These are phyloP conservation scores for Dasysyrphus tricinctus DNA, from an alignment of 2,888 invertebrate species.

Conservation along the genomic window DNA sequence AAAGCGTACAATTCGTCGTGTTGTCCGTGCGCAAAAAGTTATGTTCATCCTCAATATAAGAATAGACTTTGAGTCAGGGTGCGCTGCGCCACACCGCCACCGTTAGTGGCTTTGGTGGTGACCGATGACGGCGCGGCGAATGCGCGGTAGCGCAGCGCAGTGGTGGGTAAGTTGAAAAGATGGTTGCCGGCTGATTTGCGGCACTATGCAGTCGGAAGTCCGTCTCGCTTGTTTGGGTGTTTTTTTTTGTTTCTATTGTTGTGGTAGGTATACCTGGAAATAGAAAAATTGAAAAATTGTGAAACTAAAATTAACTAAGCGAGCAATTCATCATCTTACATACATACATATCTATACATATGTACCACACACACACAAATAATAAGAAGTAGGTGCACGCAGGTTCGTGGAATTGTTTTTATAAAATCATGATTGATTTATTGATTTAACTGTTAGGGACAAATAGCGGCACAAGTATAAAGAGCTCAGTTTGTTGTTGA, in stretches of 20 bases:
- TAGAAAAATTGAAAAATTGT: constrained; percentile 67
- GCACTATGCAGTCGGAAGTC: constrained; percentile 63
- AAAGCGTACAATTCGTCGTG: constrained; percentile 15
- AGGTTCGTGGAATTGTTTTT: constrained; percentile 55
- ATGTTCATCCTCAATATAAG: constrained; percentile 69
- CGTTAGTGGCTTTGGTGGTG: too few relatives aligned
- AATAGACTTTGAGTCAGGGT: constrained; percentile 5
- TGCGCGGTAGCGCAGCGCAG: neutral
- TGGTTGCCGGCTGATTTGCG: constrained; percentile 58
- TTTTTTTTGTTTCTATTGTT: constrained; percentile 50
- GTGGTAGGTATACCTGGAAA: constrained; percentile 49
- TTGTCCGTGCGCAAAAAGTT: constrained; percentile 69
- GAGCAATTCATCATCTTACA: constrained; percentile 43
- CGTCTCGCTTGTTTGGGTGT: constrained; percentile 60
- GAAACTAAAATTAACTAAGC: constrained; percentile 66
- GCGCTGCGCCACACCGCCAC: constrained; percentile 11
- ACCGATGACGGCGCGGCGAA: too few relatives aligned
- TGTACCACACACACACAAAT: neutral
- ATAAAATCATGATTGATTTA: constrained; percentile 56
- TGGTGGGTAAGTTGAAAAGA: constrained; percentile 4
- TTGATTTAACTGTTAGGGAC: constrained; percentile 15
- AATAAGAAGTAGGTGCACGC: neutral
- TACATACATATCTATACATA: neutral
- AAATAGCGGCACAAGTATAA: neutral
- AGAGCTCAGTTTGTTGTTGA: neutral